A percentile compares a stretch with the other conserved stretches of the same genome.
Conservation (phyloP, 2,113 vertebrate species). For the Chionodraco myersi region DNA sequence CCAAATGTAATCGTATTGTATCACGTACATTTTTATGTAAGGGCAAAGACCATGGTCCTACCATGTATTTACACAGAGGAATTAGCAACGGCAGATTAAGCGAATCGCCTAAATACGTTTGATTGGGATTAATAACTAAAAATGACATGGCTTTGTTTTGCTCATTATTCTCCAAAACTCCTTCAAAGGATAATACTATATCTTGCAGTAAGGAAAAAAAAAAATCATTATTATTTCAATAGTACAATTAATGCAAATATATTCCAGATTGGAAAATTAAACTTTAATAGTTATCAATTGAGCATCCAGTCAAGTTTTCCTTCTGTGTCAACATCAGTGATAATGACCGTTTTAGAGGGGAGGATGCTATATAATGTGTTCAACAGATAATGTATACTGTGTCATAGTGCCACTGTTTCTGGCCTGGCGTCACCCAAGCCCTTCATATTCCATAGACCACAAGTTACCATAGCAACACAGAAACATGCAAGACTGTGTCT, state of each 20-base stretch:
- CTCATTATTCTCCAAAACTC: background rate
- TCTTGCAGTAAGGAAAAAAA: background rate
- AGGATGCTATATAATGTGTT: too few relatives aligned
- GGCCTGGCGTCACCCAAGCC: background rate
- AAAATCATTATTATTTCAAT: background rate
- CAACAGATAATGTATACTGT: too few relatives aligned
- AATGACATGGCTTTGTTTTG: background rate
- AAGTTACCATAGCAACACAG: slow-evolving; percentile 20
- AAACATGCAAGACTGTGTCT: background rate
- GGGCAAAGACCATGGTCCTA: slow-evolving; percentile 4
- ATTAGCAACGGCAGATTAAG: background rate
- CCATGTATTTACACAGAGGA: slow-evolving; percentile 2
- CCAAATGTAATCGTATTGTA: slow-evolving; percentile 7
- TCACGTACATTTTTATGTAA: slow-evolving; percentile 2
- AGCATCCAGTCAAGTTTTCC: background rate
- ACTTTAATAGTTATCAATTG: background rate
- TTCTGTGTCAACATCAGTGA: background rate
- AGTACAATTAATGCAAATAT: background rate
- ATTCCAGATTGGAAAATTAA: background rate
- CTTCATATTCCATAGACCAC: slow-evolving; percentile 4
- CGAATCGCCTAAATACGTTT: background rate
- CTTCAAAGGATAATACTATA: background rate
- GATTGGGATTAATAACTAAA: background rate
- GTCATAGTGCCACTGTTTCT: too few relatives aligned
- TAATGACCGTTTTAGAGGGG: too few relatives aligned